phyloP scores from a whole-genome alignment of 2,888 invertebrate species.

The Melanostoma scalare region DNA sequence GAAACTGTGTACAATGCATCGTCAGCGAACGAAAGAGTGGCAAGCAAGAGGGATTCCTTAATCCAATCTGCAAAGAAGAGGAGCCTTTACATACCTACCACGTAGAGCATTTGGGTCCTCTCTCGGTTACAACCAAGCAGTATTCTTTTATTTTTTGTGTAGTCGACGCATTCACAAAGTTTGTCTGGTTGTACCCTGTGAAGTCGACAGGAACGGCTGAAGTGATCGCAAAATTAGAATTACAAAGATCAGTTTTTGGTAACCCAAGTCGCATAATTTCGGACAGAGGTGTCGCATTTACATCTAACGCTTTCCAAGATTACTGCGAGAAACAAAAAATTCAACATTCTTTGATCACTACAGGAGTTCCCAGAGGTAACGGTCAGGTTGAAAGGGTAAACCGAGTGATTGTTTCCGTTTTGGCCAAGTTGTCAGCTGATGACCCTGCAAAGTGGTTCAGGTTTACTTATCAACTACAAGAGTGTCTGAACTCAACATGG shows the following conservation, averaged over 20 bases:
- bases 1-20: conserved; percentile 25
- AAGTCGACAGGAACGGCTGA: conserved; percentile 76
- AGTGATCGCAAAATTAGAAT: conserved; percentile 75
- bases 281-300: conserved; percentile 59
- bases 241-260: conserved; percentile 62
- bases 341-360: conserved; percentile 40
- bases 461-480: conserved; percentile 29
- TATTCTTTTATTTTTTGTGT: conserved; percentile 77
- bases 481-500: conserved; percentile 21
- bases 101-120: conserved; percentile 78
- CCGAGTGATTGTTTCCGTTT: conserved; percentile 8
- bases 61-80: conserved; percentile 51
- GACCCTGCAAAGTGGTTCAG: conserved; percentile 16
- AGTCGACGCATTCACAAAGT: conserved; percentile 79
- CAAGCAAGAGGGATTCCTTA: conserved; percentile 38
- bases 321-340: conserved; percentile 38
- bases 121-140: conserved; percentile 75
- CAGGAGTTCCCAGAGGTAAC: conserved; percentile 52
- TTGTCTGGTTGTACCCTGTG: conserved; percentile 78
- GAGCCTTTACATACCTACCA: conserved; percentile 67
- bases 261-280: conserved; percentile 50
- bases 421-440: conserved; percentile 11
- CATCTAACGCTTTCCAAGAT: conserved; percentile 45
- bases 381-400: conserved; percentile 42
- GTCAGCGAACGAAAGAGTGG: conserved; percentile 27